These are phyloP conservation scores for Epinephelus lanceolatus DNA, from an alignment of 2,113 vertebrate genomes.

Conservation along the genomic window DNA sequence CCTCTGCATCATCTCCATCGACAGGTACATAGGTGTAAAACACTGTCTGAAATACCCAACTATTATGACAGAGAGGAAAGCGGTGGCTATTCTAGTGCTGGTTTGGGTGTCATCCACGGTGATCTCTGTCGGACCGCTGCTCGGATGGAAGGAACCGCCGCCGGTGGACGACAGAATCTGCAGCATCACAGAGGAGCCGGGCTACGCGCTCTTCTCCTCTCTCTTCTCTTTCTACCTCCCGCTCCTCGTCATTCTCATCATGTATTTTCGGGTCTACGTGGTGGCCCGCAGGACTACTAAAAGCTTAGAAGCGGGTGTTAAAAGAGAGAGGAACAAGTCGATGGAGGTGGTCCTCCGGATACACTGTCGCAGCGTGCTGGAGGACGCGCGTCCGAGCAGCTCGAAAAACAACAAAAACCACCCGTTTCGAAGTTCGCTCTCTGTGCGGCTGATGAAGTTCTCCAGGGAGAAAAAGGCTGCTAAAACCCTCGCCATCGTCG, in stretches of 20 bases:
- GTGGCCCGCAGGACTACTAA: slow-evolving; percentile 95
- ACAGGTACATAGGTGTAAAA: slow-evolving; percentile 97
- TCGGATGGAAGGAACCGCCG: slow-evolving; percentile 98
- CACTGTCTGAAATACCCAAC: slow-evolving; percentile 96
- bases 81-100: slow-evolving; percentile 89
- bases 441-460: slow-evolving; percentile 96
- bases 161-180: slow-evolving; percentile 92
- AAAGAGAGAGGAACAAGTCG: slow-evolving; percentile 93
- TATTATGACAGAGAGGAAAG: slow-evolving; percentile 96
- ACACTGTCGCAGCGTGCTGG: slow-evolving; percentile 90
- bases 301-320: slow-evolving; percentile 96
- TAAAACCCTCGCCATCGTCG: slow-evolving; percentile 97
- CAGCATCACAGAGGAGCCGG: slow-evolving; percentile 95
- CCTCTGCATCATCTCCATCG: slow-evolving; percentile 97
- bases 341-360: slow-evolving; percentile 96
- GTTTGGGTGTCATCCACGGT: slow-evolving; percentile 94
- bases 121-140: slow-evolving; percentile 95
- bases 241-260: slow-evolving; percentile 94
- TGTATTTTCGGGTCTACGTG: slow-evolving; percentile 97
- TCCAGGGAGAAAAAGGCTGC: slow-evolving; percentile 98
- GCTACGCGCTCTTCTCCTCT: slow-evolving; percentile 97
- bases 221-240: slow-evolving; percentile 98
- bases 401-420: slow-evolving; percentile 88
- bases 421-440: slow-evolving; percentile 94
- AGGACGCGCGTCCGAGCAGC: slow-evolving; percentile 82